These are phyloP conservation scores for Ctenomys sociabilis DNA, from an alignment of 2,113 vertebrate genomes.

Conservation along the genomic window DNA sequence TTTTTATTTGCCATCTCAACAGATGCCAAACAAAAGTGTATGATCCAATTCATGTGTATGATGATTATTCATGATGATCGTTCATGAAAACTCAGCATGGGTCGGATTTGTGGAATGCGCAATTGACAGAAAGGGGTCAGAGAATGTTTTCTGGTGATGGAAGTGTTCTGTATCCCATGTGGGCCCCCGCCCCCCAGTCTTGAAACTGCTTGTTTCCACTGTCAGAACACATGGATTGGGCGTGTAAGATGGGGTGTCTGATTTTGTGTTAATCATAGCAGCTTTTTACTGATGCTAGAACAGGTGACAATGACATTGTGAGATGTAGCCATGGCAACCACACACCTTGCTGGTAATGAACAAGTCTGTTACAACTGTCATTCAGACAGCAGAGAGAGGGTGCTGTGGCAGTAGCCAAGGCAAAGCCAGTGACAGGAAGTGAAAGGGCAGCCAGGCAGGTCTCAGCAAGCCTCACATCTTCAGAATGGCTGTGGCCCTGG, in stretches of 20 bases:
- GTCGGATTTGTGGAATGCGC: not conserved
- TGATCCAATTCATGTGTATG: not conserved
- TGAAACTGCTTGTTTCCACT: not conserved
- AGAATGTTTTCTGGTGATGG: not conserved
- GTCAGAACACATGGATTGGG: not conserved
- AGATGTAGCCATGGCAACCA: not conserved
- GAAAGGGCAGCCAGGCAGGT: not conserved
- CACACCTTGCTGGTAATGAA: not conserved
- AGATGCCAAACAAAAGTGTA: not conserved
- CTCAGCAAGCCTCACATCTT: not conserved
- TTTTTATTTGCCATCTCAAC: not conserved
- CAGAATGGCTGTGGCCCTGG: not conserved
- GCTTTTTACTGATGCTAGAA: not conserved
- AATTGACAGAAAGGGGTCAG: not conserved
- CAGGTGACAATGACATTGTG: not conserved
- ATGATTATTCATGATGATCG: not conserved
- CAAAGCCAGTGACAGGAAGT: not conserved
- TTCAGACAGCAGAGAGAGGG: not conserved
- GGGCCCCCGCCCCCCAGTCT: not conserved
- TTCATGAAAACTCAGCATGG: not conserved
- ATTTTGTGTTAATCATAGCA: not conserved
- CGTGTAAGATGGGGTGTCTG: too few species aligned
- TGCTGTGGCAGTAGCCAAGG: not conserved
- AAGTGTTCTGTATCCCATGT: not conserved
- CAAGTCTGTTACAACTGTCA: not conserved